Conservation (phyloP, 1,140 invertebrate genomes). For the Heliconius hermathena region DNA sequence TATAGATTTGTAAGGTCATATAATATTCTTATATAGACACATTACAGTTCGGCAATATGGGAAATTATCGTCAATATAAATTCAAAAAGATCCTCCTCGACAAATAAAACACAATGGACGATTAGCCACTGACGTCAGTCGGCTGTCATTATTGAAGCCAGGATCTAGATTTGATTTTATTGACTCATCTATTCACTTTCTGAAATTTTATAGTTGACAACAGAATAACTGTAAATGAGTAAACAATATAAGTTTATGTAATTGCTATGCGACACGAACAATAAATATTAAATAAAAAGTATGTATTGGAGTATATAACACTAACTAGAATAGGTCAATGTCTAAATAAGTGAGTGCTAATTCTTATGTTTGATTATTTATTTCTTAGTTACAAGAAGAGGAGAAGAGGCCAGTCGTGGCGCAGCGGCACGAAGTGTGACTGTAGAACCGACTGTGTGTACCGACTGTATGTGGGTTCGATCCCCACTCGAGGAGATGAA, state of each 20-base stretch:
- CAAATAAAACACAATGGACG: constrained; percentile 40
- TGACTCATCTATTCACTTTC: neutral
- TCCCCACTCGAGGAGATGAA: no score
- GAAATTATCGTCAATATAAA: constrained; percentile 1
- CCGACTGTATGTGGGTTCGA: no score
- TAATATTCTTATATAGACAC: neutral
- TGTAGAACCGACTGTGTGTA: no score
- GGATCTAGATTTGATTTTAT: constrained; percentile 7
- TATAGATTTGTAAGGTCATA: neutral
- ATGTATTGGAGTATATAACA: neutral
- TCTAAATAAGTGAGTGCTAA: neutral
- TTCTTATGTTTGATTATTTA: neutral
- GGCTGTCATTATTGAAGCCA: neutral
- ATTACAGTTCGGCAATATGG: neutral
- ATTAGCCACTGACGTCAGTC: constrained; percentile 36
- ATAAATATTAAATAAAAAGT: neutral
- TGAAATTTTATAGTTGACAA: neutral
- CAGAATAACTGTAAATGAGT: constrained; percentile 10
- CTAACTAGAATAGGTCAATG: neutral
- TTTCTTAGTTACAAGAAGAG: constrained; percentile 3
- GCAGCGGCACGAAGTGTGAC: no score
- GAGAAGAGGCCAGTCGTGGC: no score
- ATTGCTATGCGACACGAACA: neutral
- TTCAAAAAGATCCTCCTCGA: constrained; percentile 21
- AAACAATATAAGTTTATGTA: neutral